Evolutionary conservation across 2,888 invertebrate species (phyloP), one percentile per base, ranked within the genome.

Genomic region (Eupithecia vulgata): DNA sequence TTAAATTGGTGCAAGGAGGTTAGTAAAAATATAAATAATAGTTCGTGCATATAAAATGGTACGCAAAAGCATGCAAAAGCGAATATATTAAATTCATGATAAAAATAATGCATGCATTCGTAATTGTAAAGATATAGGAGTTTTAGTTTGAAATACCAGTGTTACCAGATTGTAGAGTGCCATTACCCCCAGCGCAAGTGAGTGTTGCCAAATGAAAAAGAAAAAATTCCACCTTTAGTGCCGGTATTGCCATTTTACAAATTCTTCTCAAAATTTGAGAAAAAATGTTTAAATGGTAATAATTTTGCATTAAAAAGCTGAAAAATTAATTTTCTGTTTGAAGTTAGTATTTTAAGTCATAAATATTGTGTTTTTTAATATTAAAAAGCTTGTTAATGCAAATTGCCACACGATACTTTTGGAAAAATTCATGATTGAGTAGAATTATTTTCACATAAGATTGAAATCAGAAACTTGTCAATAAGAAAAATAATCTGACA

Each of bases 121-220:
- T 25, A 73, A 68, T 66, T 75, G 72, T 74, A 70, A 76, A 8
- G 25, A 75, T 79, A 84, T 81, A 86, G 4, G 37, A 70, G 66
- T 81, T 90, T 91, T 90, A 91, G 91, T 92, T 87, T 87, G 90
- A 89, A 88, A 92, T 77, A 81, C 92, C 93, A 84, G 89, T 92
- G 94, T 94, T 94, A 94, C 94, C 94, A 94, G 91, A 88, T 93
- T 91, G 93, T 90, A 91, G 91, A 91, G 93, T 92, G 93, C 91
- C 91, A 91, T 90, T 91, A 92, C 89, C 93, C 94, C 93, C 92
- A 91, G 90, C 91, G 88, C 85, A 87, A 86, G 77, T 92, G 91
- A 93, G 88, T 93, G 94, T 93, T 90, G 94, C 87, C 86, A 90
- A 90, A 93, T 93, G 92, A 82, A 93, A 93, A 90, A 85, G 91